These are phyloP conservation scores for Erpetoichthys calabaricus DNA, from an alignment of 2,797 vertebrate genomes.

Conservation along the genomic window DNA sequence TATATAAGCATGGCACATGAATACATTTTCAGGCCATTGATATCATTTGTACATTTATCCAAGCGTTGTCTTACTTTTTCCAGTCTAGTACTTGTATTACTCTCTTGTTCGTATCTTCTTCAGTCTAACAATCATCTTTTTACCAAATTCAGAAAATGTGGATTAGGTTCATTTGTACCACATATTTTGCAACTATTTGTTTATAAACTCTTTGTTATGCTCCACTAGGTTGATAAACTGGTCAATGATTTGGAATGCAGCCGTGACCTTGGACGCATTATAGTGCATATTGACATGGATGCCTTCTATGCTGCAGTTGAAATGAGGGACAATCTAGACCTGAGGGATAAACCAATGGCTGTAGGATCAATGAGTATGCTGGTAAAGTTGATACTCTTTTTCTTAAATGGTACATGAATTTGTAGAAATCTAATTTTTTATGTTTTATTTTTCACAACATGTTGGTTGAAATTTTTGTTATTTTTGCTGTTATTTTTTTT, in stretches of 20 bases:
- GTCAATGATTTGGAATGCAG: slow-evolving; percentile 53
- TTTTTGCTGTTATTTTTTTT: neutral
- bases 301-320: slow-evolving; percentile 96
- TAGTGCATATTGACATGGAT: slow-evolving; percentile 95
- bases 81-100: no score
- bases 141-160: neutral
- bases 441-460: neutral
- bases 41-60: no score
- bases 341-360: slow-evolving; percentile 86
- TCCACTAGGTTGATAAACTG: slow-evolving; percentile 61
- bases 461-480: neutral
- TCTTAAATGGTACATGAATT: neutral
- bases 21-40: no score
- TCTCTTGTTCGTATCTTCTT: no score
- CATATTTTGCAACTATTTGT: slow-evolving; percentile 8
- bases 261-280: slow-evolving; percentile 64
- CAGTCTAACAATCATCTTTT: no score
- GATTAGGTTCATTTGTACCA: slow-evolving; percentile 11
- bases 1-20: no score
- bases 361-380: slow-evolving; percentile 92
- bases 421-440: neutral
- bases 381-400: slow-evolving; percentile 40
- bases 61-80: no score
- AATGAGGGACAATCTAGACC: slow-evolving; percentile 80
- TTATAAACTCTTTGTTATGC: slow-evolving; percentile 16